Conservation (phyloP, 2,888 invertebrate genomes). For the Parelbella ahira region DNA sequence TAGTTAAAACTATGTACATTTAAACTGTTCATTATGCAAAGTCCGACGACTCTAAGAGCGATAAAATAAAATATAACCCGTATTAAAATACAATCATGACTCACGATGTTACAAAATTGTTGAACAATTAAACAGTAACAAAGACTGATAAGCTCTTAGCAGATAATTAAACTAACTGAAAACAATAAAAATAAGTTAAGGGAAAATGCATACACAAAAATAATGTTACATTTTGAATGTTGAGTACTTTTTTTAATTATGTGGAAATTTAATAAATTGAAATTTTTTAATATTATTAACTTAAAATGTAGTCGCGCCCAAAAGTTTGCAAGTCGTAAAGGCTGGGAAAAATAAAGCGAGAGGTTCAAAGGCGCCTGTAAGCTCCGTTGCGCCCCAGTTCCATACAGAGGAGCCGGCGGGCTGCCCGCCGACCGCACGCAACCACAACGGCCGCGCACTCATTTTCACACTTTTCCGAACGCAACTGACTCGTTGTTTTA, state of each 20-base stretch:
- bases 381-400: slow-evolving; percentile 47
- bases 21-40: slow-evolving; percentile 4
- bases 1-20: no score
- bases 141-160: background rate
- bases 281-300: background rate
- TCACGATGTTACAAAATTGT: slow-evolving; percentile 5
- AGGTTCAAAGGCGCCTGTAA: slow-evolving; percentile 31
- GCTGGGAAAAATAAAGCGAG: slow-evolving; percentile 24
- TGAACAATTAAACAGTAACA: slow-evolving; percentile 3
- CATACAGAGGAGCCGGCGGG: slow-evolving; percentile 36
- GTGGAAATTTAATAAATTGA: no score
- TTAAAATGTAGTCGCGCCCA: slow-evolving; percentile 2
- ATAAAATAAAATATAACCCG: background rate
- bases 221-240: no score
- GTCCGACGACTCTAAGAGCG: background rate
- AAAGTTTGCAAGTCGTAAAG: slow-evolving; percentile 6
- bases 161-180: no score
- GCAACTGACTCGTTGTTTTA: slow-evolving; percentile 22
- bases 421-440: slow-evolving; percentile 17
- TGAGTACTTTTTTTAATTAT: no score
- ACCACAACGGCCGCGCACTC: slow-evolving; percentile 9
- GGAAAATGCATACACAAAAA: no score
- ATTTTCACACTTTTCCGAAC: slow-evolving; percentile 29
- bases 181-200: no score
- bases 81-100: background rate